Conservation (phyloP, 2,797 vertebrate species). For the Gallirallus australis region DNA sequence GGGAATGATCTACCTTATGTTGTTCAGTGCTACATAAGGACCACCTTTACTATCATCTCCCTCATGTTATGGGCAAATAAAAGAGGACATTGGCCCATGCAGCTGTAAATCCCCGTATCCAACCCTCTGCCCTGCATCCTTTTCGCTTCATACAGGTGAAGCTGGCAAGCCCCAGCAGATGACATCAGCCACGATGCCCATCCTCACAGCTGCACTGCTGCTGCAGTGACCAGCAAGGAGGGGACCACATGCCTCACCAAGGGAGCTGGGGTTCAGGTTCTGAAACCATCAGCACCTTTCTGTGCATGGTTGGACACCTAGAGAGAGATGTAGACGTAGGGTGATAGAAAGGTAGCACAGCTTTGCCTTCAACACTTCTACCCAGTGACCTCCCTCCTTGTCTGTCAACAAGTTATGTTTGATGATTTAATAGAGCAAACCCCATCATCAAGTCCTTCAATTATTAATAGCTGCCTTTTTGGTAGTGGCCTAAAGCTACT, state of each 20-base stretch:
- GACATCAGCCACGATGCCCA: neutral
- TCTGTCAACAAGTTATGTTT: neutral
- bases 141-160: neutral
- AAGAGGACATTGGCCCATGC: neutral
- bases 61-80: neutral
- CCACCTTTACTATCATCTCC: too few relatives aligned
- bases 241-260: accelerated
- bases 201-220: neutral
- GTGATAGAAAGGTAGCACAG: neutral
- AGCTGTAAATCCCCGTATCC: neutral
- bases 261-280: neutral
- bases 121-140: neutral
- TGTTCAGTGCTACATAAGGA: neutral
- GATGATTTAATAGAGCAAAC: neutral
- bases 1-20: accelerated
- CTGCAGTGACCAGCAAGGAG: neutral
- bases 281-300: neutral
- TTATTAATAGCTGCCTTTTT: neutral
- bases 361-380: neutral
- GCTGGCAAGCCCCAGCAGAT: neutral
- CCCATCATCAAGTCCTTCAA: neutral
- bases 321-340: neutral
- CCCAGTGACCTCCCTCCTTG: neutral
- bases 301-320: neutral
- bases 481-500: neutral